Evolutionary conservation across 2,888 invertebrate genomes (phyloP).

Genomic region (Mechanitis mazaeus): DNA sequence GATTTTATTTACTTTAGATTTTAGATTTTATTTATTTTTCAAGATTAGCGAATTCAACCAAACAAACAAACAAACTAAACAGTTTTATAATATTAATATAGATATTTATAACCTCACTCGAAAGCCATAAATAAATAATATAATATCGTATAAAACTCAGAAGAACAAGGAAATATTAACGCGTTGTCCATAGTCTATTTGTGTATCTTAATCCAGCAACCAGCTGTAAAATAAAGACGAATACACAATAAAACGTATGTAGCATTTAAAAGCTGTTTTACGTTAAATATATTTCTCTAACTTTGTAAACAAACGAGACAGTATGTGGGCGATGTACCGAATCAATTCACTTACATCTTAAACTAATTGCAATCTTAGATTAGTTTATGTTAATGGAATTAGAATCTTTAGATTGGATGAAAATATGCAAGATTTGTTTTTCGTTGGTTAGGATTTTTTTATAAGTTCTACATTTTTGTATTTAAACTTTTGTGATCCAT

Average conservation of each 20-base stretch:
- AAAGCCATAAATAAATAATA: constrained; percentile 14
- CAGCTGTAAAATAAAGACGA: constrained; percentile 67
- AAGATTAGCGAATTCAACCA: too few relatives aligned
- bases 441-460: too few relatives aligned
- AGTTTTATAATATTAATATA: neutral
- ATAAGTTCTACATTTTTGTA: too few relatives aligned
- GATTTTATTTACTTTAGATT: too few relatives aligned
- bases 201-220: constrained; percentile 65
- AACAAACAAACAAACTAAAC: too few relatives aligned
- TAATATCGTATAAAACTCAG: constrained; percentile 21
- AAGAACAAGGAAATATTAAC: constrained; percentile 43
- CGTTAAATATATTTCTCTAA: constrained; percentile 51
- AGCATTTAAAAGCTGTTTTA: constrained; percentile 57
- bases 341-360: constrained; percentile 48
- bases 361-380: constrained; percentile 25
- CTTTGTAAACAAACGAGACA: constrained; percentile 66
- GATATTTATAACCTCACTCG: constrained; percentile 1
- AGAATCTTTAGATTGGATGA: too few relatives aligned
- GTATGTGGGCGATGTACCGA: constrained; percentile 52
- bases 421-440: too few relatives aligned
- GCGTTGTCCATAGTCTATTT: constrained; percentile 67
- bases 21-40: too few relatives aligned
- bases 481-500: too few relatives aligned
- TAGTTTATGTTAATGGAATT: neutral
- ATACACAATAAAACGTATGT: constrained; percentile 63